phyloP scores from a whole-genome alignment of 1,140 invertebrate species.

The Plutomurus gul region DNA sequence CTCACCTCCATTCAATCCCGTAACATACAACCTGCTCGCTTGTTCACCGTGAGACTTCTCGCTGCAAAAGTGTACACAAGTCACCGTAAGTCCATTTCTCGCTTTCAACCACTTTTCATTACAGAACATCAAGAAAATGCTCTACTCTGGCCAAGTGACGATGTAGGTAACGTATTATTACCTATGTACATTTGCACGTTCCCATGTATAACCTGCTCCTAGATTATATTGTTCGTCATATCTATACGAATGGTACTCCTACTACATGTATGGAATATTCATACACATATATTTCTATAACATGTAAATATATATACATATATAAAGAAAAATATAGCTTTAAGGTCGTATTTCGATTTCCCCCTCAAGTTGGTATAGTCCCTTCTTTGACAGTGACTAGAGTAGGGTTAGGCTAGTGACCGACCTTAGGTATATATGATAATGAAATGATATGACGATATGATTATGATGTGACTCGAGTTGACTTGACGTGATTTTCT shows the following conservation, averaged over 20 bases:
- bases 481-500: background rate
- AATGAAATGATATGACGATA: conserved; percentile 6
- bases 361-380: background rate
- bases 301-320: no score
- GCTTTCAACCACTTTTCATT: background rate
- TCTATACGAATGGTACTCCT: no score
- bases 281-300: no score
- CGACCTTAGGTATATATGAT: conserved; percentile 6
- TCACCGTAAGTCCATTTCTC: background rate
- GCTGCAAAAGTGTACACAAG: no score
- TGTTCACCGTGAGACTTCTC: no score
- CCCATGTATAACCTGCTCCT: no score
- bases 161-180: background rate
- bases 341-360: no score
- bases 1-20: background rate
- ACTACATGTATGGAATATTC: no score
- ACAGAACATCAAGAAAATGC: background rate
- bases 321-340: no score
- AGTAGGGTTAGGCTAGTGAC: background rate
- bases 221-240: no score
- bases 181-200: no score
- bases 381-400: background rate
- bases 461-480: background rate
- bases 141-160: background rate
- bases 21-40: conserved; percentile 10